Evolutionary conservation across 2,888 invertebrate genomes (phyloP).

Genomic region (Temnothorax rugatulus): DNA sequence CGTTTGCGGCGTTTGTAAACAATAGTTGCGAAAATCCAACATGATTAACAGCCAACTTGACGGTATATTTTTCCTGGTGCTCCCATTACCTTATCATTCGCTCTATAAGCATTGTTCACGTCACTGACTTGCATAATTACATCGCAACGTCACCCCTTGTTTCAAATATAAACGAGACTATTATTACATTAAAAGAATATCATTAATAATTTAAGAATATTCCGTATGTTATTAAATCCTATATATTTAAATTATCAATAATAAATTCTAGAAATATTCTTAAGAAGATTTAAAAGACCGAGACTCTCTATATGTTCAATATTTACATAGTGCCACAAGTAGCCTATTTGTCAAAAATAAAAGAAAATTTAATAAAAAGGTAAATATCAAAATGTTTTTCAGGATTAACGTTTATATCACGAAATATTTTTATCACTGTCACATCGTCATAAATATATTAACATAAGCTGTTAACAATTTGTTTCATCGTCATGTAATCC

Average conservation of each 20-base stretch:
- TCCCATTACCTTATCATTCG: slow-evolving; percentile 53
- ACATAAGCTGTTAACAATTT: neutral
- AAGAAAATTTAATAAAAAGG: neutral
- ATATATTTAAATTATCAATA: neutral
- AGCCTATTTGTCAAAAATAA: neutral
- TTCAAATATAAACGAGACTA: slow-evolving; percentile 22
- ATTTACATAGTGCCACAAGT: neutral
- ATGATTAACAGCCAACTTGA: slow-evolving; percentile 37
- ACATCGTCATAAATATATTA: neutral
- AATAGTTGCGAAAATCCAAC: slow-evolving; percentile 42
- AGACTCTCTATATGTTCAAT: neutral
- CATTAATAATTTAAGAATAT: slow-evolving; percentile 1
- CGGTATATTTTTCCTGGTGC: slow-evolving; percentile 44
- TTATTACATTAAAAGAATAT: neutral
- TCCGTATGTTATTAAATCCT: neutral
- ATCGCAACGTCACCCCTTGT: neutral
- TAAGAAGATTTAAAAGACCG: neutral
- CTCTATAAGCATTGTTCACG: slow-evolving; percentile 42
- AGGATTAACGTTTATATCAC: neutral
- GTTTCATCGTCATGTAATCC: neutral
- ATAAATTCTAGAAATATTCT: slow-evolving; percentile 4
- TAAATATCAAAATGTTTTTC: neutral
- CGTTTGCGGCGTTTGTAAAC: slow-evolving; percentile 28
- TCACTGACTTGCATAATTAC: slow-evolving; percentile 49
- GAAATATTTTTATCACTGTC: neutral